Evolutionary conservation across 2,888 invertebrate genomes (phyloP).

Genomic region (Dermolepida albohirtum): DNA sequence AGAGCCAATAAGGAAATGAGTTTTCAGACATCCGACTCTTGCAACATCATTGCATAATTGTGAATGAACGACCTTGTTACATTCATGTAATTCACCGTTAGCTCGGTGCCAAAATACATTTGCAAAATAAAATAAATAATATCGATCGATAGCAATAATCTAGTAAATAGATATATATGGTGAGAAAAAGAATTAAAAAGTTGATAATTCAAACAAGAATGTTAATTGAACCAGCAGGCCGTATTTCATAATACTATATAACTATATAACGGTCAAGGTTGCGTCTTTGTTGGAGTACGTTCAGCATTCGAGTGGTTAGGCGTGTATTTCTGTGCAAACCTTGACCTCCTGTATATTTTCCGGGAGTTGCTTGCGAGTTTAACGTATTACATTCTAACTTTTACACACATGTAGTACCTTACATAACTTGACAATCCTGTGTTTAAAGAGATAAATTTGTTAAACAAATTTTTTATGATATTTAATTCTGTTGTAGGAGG

Average conservation of each 20-base stretch:
- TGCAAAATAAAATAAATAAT: no score
- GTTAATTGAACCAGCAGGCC: constrained; percentile 35
- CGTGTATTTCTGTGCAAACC: constrained; percentile 32
- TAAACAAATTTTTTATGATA: no score
- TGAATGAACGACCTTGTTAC: constrained; percentile 18
- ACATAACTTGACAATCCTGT: not conserved
- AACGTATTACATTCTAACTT: constrained; percentile 17
- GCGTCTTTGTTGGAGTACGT: constrained; percentile 37
- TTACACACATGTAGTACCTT: constrained; percentile 10
- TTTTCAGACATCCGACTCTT: constrained; percentile 27
- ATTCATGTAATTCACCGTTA: constrained; percentile 17
- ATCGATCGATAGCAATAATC: no score
- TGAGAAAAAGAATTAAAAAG: constrained; percentile 18
- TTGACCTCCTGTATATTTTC: constrained; percentile 36
- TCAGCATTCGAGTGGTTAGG: constrained; percentile 25
- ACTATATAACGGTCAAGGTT: constrained; percentile 40
- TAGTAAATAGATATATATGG: no score
- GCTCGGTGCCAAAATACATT: not conserved
- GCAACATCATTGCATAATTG: not conserved
- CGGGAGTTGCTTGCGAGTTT: constrained; percentile 30
- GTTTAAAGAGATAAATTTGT: no score
- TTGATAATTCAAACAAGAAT: constrained; percentile 32
- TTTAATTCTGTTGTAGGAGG: no score
- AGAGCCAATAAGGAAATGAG: constrained; percentile 15
- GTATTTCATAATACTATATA: constrained; percentile 33